Conservation (phyloP, 2,797 vertebrate species). For the Chiloscyllium punctatum region DNA sequence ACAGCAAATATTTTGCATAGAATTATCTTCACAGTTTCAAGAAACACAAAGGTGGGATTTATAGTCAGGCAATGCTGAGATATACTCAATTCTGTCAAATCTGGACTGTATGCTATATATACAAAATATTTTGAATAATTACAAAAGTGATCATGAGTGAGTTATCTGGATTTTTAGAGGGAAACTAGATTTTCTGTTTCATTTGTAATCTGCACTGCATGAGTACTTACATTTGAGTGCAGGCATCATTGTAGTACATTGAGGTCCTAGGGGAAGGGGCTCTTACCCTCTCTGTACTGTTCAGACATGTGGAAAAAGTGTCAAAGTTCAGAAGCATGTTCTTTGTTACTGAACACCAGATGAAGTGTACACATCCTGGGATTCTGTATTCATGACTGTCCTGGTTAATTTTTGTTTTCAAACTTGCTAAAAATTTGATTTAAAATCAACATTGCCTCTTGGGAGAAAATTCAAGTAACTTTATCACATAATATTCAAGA, state of each 20-base stretch:
- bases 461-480: not conserved
- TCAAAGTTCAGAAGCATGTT: conserved; percentile 29
- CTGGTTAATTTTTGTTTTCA: not conserved
- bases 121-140: not conserved
- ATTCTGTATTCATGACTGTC: conserved; percentile 5
- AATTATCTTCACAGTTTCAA: not conserved
- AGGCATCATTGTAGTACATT: conserved; percentile 8
- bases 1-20: not conserved
- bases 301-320: conserved; percentile 30
- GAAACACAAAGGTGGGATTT: not conserved
- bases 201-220: conserved; percentile 18
- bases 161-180: not conserved
- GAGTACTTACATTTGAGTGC: conserved; percentile 33
- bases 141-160: not conserved
- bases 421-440: conserved; percentile 7
- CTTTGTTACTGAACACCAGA: conserved; percentile 6
- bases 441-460: not conserved
- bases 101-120: not conserved
- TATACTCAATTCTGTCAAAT: too few species aligned
- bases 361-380: conserved; percentile 21
- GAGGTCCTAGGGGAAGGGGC: conserved; percentile 30
- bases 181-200: conserved; percentile 6
- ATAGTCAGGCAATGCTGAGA: too few species aligned
- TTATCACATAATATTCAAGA: not conserved
- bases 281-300: conserved; percentile 32